These are phyloP conservation scores for Ardeotis arabs DNA, from an alignment of 2,113 vertebrate genomes.

Conservation along the genomic window DNA sequence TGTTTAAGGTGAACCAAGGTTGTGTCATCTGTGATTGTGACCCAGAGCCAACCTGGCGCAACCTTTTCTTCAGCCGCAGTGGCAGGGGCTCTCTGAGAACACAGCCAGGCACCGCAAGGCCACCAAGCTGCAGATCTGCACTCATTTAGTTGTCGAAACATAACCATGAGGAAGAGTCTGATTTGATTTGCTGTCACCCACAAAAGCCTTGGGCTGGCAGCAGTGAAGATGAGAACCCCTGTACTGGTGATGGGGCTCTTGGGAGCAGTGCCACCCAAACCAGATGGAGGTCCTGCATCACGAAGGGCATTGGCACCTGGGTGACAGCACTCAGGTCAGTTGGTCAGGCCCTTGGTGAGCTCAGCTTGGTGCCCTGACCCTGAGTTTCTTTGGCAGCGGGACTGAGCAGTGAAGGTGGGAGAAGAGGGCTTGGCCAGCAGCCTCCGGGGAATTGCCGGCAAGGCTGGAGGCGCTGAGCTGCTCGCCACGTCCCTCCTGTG, in stretches of 20 bases:
- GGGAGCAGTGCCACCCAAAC: neutral
- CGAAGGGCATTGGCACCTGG: fast-evolving
- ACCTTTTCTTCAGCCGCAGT: neutral
- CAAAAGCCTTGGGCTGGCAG: neutral
- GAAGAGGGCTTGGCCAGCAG: neutral
- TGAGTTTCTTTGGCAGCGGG: neutral
- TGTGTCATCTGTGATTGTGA: fast-evolving
- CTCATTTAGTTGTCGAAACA: neutral
- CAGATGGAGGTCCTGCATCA: neutral
- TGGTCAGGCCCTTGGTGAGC: neutral
- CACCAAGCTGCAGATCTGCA: neutral
- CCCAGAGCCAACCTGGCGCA: neutral
- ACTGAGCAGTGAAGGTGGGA: neutral
- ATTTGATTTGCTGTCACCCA: neutral
- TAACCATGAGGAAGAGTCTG: neutral
- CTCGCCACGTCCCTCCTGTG: fast-evolving
- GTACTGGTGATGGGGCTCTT: neutral
- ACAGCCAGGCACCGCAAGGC: neutral
- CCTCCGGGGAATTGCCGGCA: neutral
- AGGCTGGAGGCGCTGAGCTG: neutral
- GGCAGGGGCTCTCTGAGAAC: neutral
- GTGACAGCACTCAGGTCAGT: neutral
- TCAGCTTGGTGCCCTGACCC: neutral
- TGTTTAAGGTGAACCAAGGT: neutral
- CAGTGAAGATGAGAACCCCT: neutral